Evolutionary conservation across 2,888 invertebrate species (phyloP).

Genomic region (Anoplius nigerrimus): DNA sequence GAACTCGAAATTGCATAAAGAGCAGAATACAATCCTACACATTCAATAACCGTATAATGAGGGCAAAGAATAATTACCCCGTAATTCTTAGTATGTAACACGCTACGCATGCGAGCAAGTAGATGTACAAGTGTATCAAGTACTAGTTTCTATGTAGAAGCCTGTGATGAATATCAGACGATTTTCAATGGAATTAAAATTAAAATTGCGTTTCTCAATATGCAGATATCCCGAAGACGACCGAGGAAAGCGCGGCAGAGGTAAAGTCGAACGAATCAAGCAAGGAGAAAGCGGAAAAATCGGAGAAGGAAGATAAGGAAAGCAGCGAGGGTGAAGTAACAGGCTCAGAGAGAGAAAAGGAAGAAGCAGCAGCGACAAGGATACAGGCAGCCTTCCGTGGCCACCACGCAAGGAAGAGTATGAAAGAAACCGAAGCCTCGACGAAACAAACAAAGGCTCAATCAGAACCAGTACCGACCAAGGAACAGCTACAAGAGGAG

Average conservation of each 20-base stretch:
- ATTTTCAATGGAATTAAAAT: too few species aligned
- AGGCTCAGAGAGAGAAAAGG: constrained; percentile 72
- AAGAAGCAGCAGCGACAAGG: constrained; percentile 85
- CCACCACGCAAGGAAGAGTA: constrained; percentile 86
- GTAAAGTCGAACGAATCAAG: constrained; percentile 45
- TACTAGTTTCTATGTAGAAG: too few species aligned
- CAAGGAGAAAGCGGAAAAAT: constrained; percentile 24
- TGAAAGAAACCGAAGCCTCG: constrained; percentile 83
- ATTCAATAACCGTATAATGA: too few species aligned
- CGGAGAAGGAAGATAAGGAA: constrained; percentile 36
- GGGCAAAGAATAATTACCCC: too few species aligned
- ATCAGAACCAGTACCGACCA: constrained; percentile 79
- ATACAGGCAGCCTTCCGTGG: constrained; percentile 93
- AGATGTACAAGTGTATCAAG: too few species aligned
- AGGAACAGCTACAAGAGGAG: constrained; percentile 86
- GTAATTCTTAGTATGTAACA: too few species aligned
- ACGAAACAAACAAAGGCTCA: constrained; percentile 69
- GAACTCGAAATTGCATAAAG: too few species aligned
- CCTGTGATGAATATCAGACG: too few species aligned
- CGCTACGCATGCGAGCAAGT: too few species aligned
- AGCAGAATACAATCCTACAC: too few species aligned
- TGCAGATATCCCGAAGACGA: constrained; percentile 36
- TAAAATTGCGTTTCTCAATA: too few species aligned
- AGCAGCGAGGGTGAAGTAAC: constrained; percentile 61
- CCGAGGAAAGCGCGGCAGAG: constrained; percentile 28